Percentiles rank a stretch among this genome's conserved stretches.
Evolutionary conservation across 2,113 vertebrate genomes (phyloP).

Genomic region (Phrynosoma blainvillii): DNA sequence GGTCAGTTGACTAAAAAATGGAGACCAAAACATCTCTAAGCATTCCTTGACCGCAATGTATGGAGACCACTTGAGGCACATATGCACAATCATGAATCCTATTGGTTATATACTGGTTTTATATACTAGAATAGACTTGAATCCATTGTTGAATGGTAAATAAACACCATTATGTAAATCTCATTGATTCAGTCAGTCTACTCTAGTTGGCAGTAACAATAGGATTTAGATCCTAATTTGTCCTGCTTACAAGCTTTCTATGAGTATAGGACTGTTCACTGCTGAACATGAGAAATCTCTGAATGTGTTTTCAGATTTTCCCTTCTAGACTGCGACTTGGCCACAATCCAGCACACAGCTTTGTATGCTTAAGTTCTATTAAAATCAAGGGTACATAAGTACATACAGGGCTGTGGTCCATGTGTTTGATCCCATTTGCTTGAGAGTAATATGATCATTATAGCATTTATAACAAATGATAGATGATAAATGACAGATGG

Average conservation of each 20-base stretch:
- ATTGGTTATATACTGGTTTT: too few relatives aligned
- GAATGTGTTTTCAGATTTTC: neutral
- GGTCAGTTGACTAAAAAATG: neutral
- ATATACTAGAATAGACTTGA: too few relatives aligned
- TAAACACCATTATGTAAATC: too few relatives aligned
- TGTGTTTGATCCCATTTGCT: slow-evolving; percentile 10
- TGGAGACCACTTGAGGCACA: too few relatives aligned
- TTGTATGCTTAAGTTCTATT: slow-evolving; percentile 1
- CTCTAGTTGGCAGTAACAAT: too few relatives aligned
- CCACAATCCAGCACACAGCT: neutral
- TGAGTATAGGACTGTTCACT: neutral
- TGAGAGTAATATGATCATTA: slow-evolving; percentile 15
- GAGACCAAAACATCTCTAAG: neutral
- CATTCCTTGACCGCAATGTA: too few relatives aligned
- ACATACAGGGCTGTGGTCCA: neutral
- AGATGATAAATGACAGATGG: slow-evolving; percentile 34
- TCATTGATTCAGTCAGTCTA: too few relatives aligned
- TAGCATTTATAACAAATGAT: slow-evolving; percentile 18
- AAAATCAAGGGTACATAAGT: neutral
- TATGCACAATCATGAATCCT: neutral
- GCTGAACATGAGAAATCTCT: neutral
- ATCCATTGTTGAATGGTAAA: too few relatives aligned
- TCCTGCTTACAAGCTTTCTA: neutral
- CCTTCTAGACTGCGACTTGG: neutral
- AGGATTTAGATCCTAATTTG: too few relatives aligned